These are phyloP conservation scores for Hyles euphorbiae DNA, from an alignment of 1,140 invertebrate genomes.

Conservation along the genomic window DNA sequence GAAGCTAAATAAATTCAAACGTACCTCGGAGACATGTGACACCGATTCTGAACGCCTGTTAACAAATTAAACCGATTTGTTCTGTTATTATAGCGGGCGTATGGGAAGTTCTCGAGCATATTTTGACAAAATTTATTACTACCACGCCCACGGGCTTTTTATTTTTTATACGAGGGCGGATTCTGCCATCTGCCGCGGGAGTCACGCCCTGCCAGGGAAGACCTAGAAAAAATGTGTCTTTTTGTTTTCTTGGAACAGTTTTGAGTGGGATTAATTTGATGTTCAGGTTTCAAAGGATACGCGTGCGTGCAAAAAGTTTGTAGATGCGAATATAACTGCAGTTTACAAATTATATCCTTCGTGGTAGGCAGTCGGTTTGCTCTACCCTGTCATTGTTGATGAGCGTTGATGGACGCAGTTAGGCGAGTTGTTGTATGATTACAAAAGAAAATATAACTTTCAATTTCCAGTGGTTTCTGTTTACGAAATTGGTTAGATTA, in stretches of 20 bases:
- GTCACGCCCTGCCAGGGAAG: conserved; percentile 47
- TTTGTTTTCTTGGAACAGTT: not conserved
- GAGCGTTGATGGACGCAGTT: no score
- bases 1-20: conserved; percentile 57
- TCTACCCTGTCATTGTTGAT: no score
- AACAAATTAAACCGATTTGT: conserved; percentile 73
- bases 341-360: no score
- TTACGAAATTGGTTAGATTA: no score
- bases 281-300: no score
- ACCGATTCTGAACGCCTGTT: conserved; percentile 67
- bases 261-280: not conserved
- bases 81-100: conserved; percentile 65
- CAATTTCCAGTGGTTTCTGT: no score
- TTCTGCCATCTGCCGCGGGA: conserved; percentile 61
- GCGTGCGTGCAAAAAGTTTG: no score
- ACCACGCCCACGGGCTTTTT: conserved; percentile 70
- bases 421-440: no score
- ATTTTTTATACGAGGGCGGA: conserved; percentile 39
- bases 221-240: conserved; percentile 2
- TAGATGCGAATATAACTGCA: no score
- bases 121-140: conserved; percentile 75
- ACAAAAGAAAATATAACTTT: no score
- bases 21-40: conserved; percentile 62
- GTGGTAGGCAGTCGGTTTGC: no score
- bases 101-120: conserved; percentile 72